These are phyloP conservation scores for Campaea margaritaria DNA, from an alignment of 2,888 invertebrate genomes.

Conservation along the genomic window DNA sequence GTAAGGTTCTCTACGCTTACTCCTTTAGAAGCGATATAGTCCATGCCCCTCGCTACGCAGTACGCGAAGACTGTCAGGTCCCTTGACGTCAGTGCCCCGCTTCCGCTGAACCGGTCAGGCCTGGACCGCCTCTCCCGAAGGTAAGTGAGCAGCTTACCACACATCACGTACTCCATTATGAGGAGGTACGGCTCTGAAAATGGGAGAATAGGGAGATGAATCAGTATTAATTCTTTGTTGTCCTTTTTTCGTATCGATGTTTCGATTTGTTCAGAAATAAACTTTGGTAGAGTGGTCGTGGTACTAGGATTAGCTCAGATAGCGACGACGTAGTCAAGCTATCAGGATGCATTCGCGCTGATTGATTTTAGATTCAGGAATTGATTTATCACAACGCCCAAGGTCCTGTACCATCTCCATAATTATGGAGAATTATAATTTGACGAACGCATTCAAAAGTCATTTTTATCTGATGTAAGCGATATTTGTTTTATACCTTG, in stretches of 20 bases:
- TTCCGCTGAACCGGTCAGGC: constrained; percentile 87
- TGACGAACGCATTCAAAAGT: too few relatives aligned
- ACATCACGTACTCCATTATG: constrained; percentile 94
- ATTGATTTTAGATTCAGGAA: too few relatives aligned
- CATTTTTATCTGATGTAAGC: too few relatives aligned
- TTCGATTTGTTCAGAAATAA: too few relatives aligned
- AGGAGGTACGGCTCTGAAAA: constrained; percentile 92
- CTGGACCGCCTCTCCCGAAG: constrained; percentile 86
- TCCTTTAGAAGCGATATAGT: constrained; percentile 92
- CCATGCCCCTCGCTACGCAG: constrained; percentile 94
- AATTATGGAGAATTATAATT: too few relatives aligned
- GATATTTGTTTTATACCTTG: constrained; percentile 83
- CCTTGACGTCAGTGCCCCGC: constrained; percentile 88
- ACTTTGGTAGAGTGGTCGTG: too few relatives aligned
- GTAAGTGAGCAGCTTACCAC: constrained; percentile 91
- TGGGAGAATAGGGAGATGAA: too few relatives aligned
- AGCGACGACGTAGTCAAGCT: too few relatives aligned
- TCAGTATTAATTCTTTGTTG: too few relatives aligned
- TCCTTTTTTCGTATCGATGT: neutral
- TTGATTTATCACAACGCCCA: too few relatives aligned
- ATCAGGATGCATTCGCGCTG: too few relatives aligned
- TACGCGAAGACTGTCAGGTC: constrained; percentile 92
- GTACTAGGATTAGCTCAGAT: too few relatives aligned
- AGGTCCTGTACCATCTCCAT: neutral
- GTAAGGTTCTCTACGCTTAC: constrained; percentile 73